Percentiles rank a stretch among this genome's conserved stretches.
These are phyloP conservation scores for Biston stratarius DNA, from an alignment of 2,888 invertebrate species.

Conservation along the genomic window DNA sequence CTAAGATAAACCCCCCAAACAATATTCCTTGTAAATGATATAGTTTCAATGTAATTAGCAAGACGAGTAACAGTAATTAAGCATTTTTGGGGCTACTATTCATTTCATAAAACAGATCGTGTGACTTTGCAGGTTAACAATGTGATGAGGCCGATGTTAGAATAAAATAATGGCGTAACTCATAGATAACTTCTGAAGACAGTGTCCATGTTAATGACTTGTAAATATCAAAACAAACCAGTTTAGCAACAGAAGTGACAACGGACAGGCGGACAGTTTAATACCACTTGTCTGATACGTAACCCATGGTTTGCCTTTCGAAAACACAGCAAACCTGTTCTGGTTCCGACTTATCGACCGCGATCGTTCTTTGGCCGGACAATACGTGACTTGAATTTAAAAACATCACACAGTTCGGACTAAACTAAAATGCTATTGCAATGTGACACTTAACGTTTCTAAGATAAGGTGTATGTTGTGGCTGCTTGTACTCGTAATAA, in stretches of 20 bases:
- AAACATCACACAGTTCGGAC: conserved; percentile 21
- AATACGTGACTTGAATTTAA: conserved; percentile 49
- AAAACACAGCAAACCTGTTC: conserved; percentile 69
- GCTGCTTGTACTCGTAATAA: neutral
- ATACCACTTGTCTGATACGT: conserved; percentile 49
- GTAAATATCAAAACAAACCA: conserved; percentile 41
- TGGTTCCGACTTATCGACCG: conserved; percentile 64
- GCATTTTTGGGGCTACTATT: no score
- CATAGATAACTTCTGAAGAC: neutral
- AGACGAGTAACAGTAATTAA: no score
- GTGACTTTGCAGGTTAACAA: no score
- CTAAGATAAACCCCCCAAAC: neutral
- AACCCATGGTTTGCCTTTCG: conserved; percentile 68
- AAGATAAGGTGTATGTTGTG: conserved; percentile 1
- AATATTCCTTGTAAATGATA: no score
- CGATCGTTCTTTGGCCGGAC: conserved; percentile 51
- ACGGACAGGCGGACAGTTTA: conserved; percentile 30
- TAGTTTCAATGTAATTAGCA: no score
- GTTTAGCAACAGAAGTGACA: conserved; percentile 49
- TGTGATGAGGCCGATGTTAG: no score
- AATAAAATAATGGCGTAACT: neutral
- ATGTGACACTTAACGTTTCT: neutral
- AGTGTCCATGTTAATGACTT: conserved; percentile 21
- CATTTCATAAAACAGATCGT: no score
- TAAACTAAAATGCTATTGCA: conserved; percentile 2